These are phyloP conservation scores for Dysmachus trigonus DNA, from an alignment of 2,888 invertebrate species.

Conservation along the genomic window DNA sequence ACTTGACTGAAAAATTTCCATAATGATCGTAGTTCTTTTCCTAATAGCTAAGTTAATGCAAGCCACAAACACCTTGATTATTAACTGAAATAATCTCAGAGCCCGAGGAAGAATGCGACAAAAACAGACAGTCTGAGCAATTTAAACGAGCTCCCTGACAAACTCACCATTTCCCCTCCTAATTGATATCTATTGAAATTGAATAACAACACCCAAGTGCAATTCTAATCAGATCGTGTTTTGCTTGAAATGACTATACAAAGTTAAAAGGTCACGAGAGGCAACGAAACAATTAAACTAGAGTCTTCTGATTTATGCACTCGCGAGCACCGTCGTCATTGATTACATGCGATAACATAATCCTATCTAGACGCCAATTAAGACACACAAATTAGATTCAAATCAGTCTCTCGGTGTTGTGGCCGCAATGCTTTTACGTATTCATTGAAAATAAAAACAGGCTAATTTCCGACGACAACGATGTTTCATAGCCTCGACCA, in stretches of 20 bases:
- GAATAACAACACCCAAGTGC: neutral
- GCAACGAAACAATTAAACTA: neutral
- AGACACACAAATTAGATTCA: neutral
- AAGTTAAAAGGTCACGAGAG: neutral
- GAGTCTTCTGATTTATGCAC: neutral
- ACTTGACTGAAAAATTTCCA: neutral
- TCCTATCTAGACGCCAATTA: neutral
- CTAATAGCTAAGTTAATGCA: neutral
- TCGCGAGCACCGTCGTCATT: neutral
- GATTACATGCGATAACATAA: neutral
- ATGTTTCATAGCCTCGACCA: neutral
- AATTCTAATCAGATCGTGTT: neutral
- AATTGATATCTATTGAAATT: neutral
- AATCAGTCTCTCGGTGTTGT: neutral
- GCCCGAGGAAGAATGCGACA: neutral
- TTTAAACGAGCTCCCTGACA: neutral
- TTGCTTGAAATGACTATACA: neutral
- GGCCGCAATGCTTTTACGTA: neutral
- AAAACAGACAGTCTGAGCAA: neutral
- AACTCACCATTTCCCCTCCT: neutral
- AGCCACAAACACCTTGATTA: neutral
- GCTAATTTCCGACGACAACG: neutral
- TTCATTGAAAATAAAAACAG: neutral
- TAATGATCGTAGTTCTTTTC: neutral
- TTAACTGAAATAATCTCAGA: neutral